Conservation (phyloP, 2,113 vertebrate species). For the Manacus vitellinus region DNA sequence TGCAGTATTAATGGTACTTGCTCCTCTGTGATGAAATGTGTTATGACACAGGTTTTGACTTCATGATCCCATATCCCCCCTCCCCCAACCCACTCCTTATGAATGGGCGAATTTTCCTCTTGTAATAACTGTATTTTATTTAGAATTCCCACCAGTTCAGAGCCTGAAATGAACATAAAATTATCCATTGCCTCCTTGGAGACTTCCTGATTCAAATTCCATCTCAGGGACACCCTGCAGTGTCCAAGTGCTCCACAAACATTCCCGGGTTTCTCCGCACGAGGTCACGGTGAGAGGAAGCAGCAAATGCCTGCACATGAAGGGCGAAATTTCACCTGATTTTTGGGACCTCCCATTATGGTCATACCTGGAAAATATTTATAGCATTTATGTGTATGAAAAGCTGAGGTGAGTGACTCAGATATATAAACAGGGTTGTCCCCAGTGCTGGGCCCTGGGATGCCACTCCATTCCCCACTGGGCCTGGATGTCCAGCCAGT, state of each 20-base stretch:
- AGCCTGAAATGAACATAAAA: not conserved
- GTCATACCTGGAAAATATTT: not conserved
- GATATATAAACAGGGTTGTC: not conserved
- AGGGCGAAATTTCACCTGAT: not conserved
- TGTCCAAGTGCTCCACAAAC: not conserved
- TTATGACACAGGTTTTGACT: conserved; percentile 31
- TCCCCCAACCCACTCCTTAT: not conserved
- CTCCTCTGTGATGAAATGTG: not conserved
- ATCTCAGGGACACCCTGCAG: accelerated
- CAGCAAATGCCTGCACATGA: not conserved
- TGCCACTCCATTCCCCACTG: not conserved
- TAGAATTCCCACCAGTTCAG: not conserved
- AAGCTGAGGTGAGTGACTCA: not conserved
- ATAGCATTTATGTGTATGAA: not conserved
- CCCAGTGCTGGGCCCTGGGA: not conserved
- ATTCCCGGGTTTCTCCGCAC: not conserved
- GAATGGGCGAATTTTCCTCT: not conserved
- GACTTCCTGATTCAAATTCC: not conserved
- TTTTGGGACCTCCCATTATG: not conserved
- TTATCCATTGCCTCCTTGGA: not conserved
- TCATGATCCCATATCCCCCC: not conserved
- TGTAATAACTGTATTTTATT: not conserved
- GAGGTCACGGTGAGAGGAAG: not conserved
- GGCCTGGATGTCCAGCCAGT: not conserved
- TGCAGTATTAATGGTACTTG: conserved; percentile 31